Percentiles rank a stretch among this genome's conserved stretches.
These are phyloP conservation scores for Seriola rivoliana DNA, from an alignment of 2,113 vertebrate genomes.

Conservation along the genomic window DNA sequence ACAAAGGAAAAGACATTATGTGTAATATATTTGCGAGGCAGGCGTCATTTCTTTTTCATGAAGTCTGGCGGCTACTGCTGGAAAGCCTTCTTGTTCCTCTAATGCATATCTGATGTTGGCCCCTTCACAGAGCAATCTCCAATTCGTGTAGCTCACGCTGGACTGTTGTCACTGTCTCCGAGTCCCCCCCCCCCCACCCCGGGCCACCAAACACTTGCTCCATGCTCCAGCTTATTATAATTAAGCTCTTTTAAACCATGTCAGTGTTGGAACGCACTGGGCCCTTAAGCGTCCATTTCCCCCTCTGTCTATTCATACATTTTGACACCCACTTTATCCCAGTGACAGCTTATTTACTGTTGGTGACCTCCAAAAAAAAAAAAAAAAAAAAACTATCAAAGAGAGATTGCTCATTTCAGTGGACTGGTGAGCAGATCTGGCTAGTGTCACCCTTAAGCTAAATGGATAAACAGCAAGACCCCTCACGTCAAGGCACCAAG, in stretches of 20 bases:
- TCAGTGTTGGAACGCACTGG: slow-evolving; percentile 66
- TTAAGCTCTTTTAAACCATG: slow-evolving; percentile 83
- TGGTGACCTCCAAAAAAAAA: slow-evolving; percentile 50
- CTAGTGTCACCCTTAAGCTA: slow-evolving; percentile 34
- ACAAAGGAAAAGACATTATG: slow-evolving; percentile 71
- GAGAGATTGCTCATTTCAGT: slow-evolving; percentile 52
- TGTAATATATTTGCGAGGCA: slow-evolving; percentile 65
- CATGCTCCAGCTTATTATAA: slow-evolving; percentile 76
- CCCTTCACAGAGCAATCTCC: slow-evolving; percentile 54
- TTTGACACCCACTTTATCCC: slow-evolving; percentile 73
- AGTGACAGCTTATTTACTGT: slow-evolving; percentile 73
- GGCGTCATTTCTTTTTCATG: slow-evolving; percentile 70
- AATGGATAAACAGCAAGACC: slow-evolving; percentile 47
- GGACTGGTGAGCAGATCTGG: slow-evolving; percentile 18
- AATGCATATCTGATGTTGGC: slow-evolving; percentile 72
- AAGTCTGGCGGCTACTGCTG: slow-evolving; percentile 59
- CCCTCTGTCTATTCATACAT: slow-evolving; percentile 61
- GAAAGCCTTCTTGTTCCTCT: slow-evolving; percentile 63
- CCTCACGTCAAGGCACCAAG: slow-evolving; percentile 28
- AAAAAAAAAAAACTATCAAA: slow-evolving; percentile 7
- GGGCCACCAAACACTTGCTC: slow-evolving; percentile 70
- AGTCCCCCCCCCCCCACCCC: slow-evolving; percentile 31
- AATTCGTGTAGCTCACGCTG: slow-evolving; percentile 53
- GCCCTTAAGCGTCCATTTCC: slow-evolving; percentile 69
- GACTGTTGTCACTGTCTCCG: slow-evolving; percentile 66